A percentile compares a stretch with the other conserved stretches of the same genome.
phyloP scores from a whole-genome alignment of 2,797 vertebrate genomes.

The Rhinogobio ventralis region DNA sequence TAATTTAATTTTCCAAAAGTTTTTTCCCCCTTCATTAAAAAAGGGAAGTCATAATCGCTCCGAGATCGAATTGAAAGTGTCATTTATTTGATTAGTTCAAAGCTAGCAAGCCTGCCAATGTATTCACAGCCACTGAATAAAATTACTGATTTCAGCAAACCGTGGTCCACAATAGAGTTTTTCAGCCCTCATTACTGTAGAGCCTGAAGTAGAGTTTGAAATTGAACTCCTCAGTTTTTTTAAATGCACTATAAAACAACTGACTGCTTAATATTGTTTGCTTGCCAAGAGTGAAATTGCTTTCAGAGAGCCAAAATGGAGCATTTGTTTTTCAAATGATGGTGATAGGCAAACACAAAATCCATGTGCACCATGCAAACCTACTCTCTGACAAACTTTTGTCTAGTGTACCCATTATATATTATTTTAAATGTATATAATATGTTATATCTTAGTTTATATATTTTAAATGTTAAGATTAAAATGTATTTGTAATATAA shows the following conservation, averaged over 20 bases:
- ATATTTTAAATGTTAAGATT: too few species aligned
- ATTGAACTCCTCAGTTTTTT: constrained; percentile 26
- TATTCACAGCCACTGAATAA: constrained; percentile 57
- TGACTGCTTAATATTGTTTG: constrained; percentile 44
- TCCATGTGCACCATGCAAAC: background rate
- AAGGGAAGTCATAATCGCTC: constrained; percentile 67
- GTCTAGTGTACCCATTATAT: too few species aligned
- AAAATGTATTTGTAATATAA: too few species aligned
- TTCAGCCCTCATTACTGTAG: constrained; percentile 52
- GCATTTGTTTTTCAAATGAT: constrained; percentile 10
- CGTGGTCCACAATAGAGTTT: constrained; percentile 43
- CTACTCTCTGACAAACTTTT: too few species aligned
- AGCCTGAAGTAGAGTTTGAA: constrained; percentile 16
- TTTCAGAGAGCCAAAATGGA: constrained; percentile 34
- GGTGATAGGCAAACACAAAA: background rate
- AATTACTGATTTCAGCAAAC: constrained; percentile 54
- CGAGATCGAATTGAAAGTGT: constrained; percentile 68
- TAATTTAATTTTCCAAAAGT: constrained; percentile 74
- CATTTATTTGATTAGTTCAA: constrained; percentile 71
- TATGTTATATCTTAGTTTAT: too few species aligned
- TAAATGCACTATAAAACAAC: constrained; percentile 58
- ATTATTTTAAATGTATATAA: too few species aligned
- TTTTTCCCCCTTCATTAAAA: constrained; percentile 51
- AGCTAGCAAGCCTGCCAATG: constrained; percentile 58
- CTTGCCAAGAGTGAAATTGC: constrained; percentile 45